phyloP scores from a whole-genome alignment of 2,888 invertebrate genomes.

The Cremastobaeus sp. region DNA sequence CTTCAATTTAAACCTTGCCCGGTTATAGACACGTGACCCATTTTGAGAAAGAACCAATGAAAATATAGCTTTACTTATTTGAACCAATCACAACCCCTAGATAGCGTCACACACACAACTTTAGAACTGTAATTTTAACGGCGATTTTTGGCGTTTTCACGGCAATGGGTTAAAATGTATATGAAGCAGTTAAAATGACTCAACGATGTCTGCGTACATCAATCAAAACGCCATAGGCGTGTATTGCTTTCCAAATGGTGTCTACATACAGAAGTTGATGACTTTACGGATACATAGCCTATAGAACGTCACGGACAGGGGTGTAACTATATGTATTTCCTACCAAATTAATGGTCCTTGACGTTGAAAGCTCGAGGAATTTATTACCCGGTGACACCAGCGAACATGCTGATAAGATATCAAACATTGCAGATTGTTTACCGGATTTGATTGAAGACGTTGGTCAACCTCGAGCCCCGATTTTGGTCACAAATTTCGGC shows the following conservation, averaged over 20 bases:
- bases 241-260: slow-evolving; percentile 41
- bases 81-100: too few species aligned
- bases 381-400: slow-evolving; percentile 56
- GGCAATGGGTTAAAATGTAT: too few species aligned
- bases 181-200: too few species aligned
- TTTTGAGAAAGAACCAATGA: too few species aligned
- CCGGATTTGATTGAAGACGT: slow-evolving; percentile 35
- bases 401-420: slow-evolving; percentile 53
- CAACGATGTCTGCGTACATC: slow-evolving; percentile 33
- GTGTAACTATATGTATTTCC: slow-evolving; percentile 54
- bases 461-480: background rate
- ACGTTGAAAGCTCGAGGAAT: slow-evolving; percentile 59
- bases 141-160: too few species aligned
- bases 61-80: too few species aligned
- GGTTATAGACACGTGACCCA: too few species aligned
- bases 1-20: too few species aligned
- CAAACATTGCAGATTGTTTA: slow-evolving; percentile 47
- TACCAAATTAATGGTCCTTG: slow-evolving; percentile 59
- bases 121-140: too few species aligned
- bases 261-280: slow-evolving; percentile 51
- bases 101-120: too few species aligned
- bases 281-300: slow-evolving; percentile 50
- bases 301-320: slow-evolving; percentile 49
- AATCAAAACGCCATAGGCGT: slow-evolving; percentile 34
- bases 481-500: background rate